Percentiles rank a stretch among this genome's conserved stretches.
Evolutionary conservation across 2,113 vertebrate genomes (phyloP).

Genomic region (Odocoileus virginianus): DNA sequence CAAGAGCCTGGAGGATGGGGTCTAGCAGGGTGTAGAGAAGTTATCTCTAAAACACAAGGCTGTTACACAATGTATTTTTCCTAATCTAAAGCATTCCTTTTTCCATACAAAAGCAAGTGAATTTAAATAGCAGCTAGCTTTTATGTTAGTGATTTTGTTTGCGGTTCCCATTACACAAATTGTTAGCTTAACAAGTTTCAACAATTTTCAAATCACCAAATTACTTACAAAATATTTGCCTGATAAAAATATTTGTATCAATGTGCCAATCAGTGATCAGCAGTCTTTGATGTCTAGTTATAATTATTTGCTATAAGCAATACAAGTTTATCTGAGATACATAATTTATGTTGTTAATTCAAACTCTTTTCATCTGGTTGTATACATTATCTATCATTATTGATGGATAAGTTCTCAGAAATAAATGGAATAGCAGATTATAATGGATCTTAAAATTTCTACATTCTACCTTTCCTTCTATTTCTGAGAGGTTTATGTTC

Average conservation of each 20-base stretch:
- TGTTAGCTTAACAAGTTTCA: background rate
- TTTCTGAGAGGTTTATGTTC: background rate
- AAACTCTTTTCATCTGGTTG: background rate
- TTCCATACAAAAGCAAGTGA: background rate
- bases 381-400: background rate
- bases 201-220: background rate
- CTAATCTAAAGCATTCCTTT: background rate
- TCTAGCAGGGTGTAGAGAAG: background rate
- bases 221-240: background rate
- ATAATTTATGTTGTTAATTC: background rate
- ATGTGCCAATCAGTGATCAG: background rate
- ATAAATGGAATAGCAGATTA: background rate
- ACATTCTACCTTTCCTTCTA: background rate
- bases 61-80: background rate
- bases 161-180: background rate
- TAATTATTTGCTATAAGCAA: background rate
- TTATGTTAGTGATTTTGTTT: background rate
- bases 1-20: background rate
- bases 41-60: background rate
- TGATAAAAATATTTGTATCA: background rate
- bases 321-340: background rate
- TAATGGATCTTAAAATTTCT: background rate
- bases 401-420: background rate
- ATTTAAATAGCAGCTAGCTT: background rate
- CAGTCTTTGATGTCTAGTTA: background rate